These are phyloP conservation scores for Agriopis leucophaearia DNA, from an alignment of 2,888 invertebrate species.

Conservation along the genomic window DNA sequence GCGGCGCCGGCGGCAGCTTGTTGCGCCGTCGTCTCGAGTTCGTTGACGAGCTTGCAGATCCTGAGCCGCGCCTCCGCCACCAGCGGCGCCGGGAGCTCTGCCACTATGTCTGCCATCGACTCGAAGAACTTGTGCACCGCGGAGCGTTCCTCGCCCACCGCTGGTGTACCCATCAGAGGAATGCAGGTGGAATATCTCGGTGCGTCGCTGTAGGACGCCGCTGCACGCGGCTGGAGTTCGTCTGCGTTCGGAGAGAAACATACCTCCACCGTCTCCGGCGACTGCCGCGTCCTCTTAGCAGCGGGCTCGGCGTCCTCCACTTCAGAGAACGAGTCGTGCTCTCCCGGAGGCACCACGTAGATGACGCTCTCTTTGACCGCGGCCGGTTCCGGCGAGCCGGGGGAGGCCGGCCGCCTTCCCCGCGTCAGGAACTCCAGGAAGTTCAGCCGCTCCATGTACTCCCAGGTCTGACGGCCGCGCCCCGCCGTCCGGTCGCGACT, in stretches of 20 bases:
- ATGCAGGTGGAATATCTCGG: too few relatives aligned
- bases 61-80: conserved; percentile 33
- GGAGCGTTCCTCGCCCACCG: neutral
- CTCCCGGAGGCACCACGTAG: conserved; percentile 5
- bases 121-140: conserved; percentile 41
- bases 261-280: neutral
- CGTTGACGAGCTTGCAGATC: conserved; percentile 39
- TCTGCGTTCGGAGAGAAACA: too few relatives aligned
- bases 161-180: neutral
- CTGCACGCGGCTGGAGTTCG: neutral
- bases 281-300: neutral
- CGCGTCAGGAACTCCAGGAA: conserved; percentile 21
- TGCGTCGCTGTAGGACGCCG: neutral
- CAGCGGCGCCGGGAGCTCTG: conserved; percentile 36
- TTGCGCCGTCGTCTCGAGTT: conserved; percentile 19
- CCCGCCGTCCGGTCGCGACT: conserved; percentile 13
- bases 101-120: conserved; percentile 42
- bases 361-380: neutral
- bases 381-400: neutral
- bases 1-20: neutral
- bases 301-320: neutral
- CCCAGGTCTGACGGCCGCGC: conserved; percentile 30
- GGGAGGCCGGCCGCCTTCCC: neutral
- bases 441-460: conserved; percentile 27
- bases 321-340: neutral